Conservation (phyloP, 2,888 invertebrate species). For the Seira sanloemensis region DNA sequence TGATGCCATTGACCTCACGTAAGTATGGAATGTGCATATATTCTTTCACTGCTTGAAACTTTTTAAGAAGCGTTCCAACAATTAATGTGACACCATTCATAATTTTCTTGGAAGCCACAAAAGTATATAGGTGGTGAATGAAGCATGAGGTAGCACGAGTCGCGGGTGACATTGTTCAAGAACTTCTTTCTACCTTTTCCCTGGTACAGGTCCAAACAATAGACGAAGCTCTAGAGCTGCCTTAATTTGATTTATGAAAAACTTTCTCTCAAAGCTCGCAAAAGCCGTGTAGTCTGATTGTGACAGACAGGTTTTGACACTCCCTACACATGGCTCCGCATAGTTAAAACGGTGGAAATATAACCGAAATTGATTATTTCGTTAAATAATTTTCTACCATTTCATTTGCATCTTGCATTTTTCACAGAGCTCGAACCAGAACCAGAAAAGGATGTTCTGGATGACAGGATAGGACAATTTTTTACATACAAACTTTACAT, state of each 20-base stretch:
- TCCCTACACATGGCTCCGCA: background rate
- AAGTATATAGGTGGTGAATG: no score
- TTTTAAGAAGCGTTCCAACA: no score
- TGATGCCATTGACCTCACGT: no score
- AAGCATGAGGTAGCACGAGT: no score
- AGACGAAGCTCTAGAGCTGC: background rate
- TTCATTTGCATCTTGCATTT: background rate
- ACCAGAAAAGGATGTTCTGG: no score
- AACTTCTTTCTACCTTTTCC: background rate
- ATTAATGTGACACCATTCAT: no score
- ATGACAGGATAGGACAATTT: no score
- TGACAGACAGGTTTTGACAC: background rate
- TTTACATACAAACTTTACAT: no score
- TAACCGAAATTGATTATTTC: background rate
- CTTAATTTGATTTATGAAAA: constrained; percentile 8
- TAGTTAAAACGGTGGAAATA: background rate
- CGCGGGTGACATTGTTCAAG: background rate
- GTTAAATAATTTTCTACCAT: background rate
- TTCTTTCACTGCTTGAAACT: no score
- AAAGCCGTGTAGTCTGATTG: background rate
- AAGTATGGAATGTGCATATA: no score
- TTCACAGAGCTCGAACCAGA: background rate
- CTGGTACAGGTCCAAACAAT: background rate
- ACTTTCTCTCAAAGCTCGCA: background rate
- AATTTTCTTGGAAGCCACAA: no score